Evolutionary conservation across 2,888 invertebrate genomes (phyloP), one percentile per base, ranked within the genome.

Genomic region (Folsomia candida): DNA sequence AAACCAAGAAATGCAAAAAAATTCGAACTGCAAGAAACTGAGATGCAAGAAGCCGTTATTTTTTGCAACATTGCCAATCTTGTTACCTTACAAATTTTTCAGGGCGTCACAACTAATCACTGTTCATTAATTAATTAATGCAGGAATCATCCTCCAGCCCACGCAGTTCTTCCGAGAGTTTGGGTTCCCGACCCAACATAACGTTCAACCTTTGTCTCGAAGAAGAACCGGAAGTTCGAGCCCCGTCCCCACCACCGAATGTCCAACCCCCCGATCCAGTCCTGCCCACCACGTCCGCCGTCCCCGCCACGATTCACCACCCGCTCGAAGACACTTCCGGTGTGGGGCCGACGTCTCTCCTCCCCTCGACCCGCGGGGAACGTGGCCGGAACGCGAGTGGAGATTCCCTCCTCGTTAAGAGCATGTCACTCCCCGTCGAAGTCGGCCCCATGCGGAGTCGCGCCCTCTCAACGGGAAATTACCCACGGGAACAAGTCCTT

Each of bases 391-490:
- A 69, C 59, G 68, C 75, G 6, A 76, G 76, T 62, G 79, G 77
- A 18, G 79, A 78, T 25, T 67, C 73, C 1, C 70, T 57, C 29
- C 67, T 77, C 11, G 69, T 69, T 20, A 78, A 76, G 60, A 76
- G 74, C 27, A 59, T 76, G 65, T 75, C 74, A 0, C 59, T 76
- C 22, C 77, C 76, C 14, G 66, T 73, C 6, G 84, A 83, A 67
- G 66, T 73, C 6, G 84, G 83, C 66, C 81, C 82, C 67, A 84
- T 84, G 83, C 81, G 85, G 70, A 83, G 81, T 71, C 78, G 85
- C 11, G 85, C 85, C 2, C 83, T 84, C 3, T 85, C 85, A 11
- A 84, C 84, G 0, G 85, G 85, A 18, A 27, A 85, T 83, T 77
- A 83, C 82, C 70, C 75, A 14, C 25, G 72, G 27, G 60, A 51